Evolutionary conservation across 1,140 invertebrate species (phyloP).

Genomic region (Stegodyphus mimosarum): DNA sequence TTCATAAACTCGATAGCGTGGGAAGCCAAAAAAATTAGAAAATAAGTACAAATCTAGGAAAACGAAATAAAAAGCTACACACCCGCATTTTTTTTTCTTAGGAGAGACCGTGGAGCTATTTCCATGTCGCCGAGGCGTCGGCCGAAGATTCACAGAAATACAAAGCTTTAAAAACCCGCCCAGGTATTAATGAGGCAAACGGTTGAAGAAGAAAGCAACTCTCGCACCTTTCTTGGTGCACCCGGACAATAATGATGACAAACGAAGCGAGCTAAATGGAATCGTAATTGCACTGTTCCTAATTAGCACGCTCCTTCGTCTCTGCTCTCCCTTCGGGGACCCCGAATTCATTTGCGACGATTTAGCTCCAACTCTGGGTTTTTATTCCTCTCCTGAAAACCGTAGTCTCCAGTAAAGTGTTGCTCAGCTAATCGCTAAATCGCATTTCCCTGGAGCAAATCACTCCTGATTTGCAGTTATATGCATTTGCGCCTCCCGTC

Average conservation of each 20-base stretch:
- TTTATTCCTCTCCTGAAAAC: conserved; percentile 35
- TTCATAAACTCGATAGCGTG: too few species aligned
- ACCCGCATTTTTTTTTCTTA: background rate
- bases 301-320: conserved; percentile 50
- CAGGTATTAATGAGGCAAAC: conserved; percentile 43
- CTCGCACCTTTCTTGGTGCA: conserved; percentile 17
- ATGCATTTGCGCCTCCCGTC: conserved; percentile 31
- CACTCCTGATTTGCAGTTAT: conserved; percentile 57
- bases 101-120: background rate
- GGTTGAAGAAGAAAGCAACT: background rate
- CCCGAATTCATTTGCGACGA: conserved; percentile 59
- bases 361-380: conserved; percentile 49
- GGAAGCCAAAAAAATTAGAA: too few species aligned
- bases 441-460: conserved; percentile 57
- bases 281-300: conserved; percentile 52
- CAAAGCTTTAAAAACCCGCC: conserved; percentile 39
- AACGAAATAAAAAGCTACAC: too few species aligned
- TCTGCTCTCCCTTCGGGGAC: conserved; percentile 32
- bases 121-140: conserved; percentile 9
- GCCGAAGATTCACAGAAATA: conserved; percentile 6
- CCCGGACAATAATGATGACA: conserved; percentile 55
- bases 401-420: conserved; percentile 37
- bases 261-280: conserved; percentile 57
- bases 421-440: conserved; percentile 56
- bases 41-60: too few species aligned